Base-by-base conservation (phyloP, 2,113 vertebrate genomes). In the Callaeas wilsoni region DNA sequence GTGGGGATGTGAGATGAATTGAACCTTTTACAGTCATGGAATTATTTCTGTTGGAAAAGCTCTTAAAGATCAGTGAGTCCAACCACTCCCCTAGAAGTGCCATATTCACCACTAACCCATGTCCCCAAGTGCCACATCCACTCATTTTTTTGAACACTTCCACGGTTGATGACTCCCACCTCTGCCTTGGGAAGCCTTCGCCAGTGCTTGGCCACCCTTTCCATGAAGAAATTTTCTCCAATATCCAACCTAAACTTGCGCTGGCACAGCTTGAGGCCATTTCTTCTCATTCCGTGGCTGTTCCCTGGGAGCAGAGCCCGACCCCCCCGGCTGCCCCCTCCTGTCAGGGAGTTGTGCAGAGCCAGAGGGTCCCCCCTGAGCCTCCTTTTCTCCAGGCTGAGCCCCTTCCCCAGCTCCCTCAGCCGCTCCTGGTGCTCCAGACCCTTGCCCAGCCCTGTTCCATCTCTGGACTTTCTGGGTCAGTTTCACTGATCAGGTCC, bases 371-470 rank as follows among this genome's bases (percentile, higher is more conserved):
- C 2, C 25, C 20, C 12, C 44, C 44, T 7, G 50, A 42, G 25
- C 20, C 60, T 15, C 52, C 44, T 86, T 42, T 32, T 1, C 44
- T 50, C 52, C 62, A 35, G 32, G 10, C 52, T 67, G 32, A 76
- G 35, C 35, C 16, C 26, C 12, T 13, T 67, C 1, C 29, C 17
- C 50, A 16, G 13, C 70, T 57, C 52, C 35, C 16, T 35, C 32
- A 42, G 44, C 26, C 0, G 0, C 13, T 76, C 29, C 44, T 26
- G 71, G 16, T 0, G 16, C 60, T 76, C 3, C 52, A 59, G 62
- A 0, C 32, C 44, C 26, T 50, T 42, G 10, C 46, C 9, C 16
- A 17, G 25, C 25, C 0, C 30, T 0, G 1, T 42, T 67, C 26
- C 5, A 13, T 7, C 7, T 10, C 32, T 32, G 62, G 17, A 4